A percentile compares a stretch with the other conserved stretches of the same genome.
Conservation (phyloP, 2,797 vertebrate genomes). For the Aselliscus stoliczkanus region DNA sequence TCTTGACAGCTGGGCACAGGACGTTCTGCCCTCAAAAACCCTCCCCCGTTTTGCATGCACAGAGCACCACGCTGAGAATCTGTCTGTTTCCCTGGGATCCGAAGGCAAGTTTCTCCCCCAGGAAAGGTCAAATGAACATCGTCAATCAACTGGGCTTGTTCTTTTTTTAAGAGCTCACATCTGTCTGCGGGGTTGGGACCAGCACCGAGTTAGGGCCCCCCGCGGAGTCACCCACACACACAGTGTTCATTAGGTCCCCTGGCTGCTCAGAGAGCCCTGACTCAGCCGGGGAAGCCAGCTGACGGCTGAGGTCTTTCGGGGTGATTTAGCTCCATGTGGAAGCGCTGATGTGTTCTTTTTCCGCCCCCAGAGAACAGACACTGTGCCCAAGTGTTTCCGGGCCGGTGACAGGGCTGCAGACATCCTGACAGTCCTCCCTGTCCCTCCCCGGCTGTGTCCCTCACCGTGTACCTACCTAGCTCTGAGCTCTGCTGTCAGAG, state of each 20-base stretch:
- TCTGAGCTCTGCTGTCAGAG: not conserved
- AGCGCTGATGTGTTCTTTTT: not conserved
- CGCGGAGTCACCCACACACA: slow-evolving; percentile 62
- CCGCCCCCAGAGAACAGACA: not conserved
- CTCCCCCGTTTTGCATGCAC: not conserved
- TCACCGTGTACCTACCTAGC: not conserved
- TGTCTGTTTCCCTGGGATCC: not conserved
- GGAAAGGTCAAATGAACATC: slow-evolving; percentile 58
- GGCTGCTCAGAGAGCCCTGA: slow-evolving; percentile 21
- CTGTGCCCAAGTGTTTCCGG: not conserved
- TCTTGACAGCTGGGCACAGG: not conserved
- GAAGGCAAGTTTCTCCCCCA: not conserved
- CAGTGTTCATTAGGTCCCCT: not conserved
- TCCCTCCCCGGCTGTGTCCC: too few species aligned
- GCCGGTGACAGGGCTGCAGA: not conserved
- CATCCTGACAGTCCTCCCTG: not conserved
- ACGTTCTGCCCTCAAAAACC: not conserved
- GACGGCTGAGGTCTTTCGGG: slow-evolving; percentile 26
- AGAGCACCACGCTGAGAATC: not conserved
- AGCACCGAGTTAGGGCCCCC: not conserved
- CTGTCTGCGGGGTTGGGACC: slow-evolving; percentile 3
- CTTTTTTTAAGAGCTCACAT: slow-evolving; percentile 8
- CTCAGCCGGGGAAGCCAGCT: slow-evolving; percentile 35
- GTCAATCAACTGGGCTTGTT: slow-evolving; percentile 51
- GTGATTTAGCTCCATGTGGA: not conserved